Evolutionary conservation across 2,113 vertebrate genomes (phyloP).

Genomic region (Australoheros scitulus): DNA sequence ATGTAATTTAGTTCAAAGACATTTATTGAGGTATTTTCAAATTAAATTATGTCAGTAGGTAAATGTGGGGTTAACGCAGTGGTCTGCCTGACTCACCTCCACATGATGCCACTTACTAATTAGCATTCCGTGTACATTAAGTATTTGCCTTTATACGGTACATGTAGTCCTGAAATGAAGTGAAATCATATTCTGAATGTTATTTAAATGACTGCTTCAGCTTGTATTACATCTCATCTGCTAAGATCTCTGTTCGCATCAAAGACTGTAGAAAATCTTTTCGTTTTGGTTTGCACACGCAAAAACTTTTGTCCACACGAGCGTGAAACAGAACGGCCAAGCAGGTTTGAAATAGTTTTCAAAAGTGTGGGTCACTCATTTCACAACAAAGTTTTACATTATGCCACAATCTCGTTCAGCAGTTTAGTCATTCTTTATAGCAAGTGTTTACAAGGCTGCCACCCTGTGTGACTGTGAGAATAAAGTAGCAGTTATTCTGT

Average conservation of each 20-base stretch:
- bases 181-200: not conserved
- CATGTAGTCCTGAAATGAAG: not conserved
- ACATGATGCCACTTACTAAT: not conserved
- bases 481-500: slow-evolving; percentile 12
- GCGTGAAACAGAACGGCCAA: not conserved
- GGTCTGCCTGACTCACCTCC: too few species aligned
- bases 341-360: not conserved
- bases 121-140: not conserved
- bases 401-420: not conserved
- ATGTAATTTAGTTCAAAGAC: not conserved
- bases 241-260: not conserved
- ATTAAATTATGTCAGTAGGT: not conserved
- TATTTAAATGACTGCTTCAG: not conserved
- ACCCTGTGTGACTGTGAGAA: slow-evolving; percentile 40
- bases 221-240: not conserved
- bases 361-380: not conserved
- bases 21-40: not conserved
- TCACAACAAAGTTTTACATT: not conserved
- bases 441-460: not conserved
- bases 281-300: not conserved
- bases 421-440: not conserved
- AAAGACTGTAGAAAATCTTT: too few species aligned
- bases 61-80: fast-evolving
- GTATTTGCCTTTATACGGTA: not conserved
- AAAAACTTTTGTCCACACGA: slow-evolving; percentile 14